Base-by-base conservation (phyloP, 2,113 vertebrate genomes). In the Aptenodytes forsteri region DNA sequence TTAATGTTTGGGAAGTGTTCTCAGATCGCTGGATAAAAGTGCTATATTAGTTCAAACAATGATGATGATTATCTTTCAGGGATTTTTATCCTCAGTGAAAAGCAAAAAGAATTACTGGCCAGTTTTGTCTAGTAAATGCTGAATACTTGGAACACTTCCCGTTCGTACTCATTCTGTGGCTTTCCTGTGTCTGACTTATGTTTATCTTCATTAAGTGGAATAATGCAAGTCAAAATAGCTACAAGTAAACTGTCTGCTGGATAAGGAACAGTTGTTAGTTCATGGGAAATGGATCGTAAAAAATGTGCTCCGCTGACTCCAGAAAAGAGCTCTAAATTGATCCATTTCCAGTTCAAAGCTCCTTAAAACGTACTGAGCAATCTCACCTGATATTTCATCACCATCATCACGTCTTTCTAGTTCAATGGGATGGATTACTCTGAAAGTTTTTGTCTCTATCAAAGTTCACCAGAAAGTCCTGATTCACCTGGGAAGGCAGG, bases 131-230 rank as follows among this genome's bases (percentile, higher is more conserved):
- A 83, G 95, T 70, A 96, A 96, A 94, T 80, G 95, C 87, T 96
- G 96, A 91, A 96, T 93, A 91, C 87, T 97, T 97, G 97, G 97
- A 97, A 91, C 46, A 36, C 46, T 95, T 97, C 96, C 94, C 23
- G 0, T 86, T 93, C 78, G 52, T 90, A 65, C 78, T 95, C 78
- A 90, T 96, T 94, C 89, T 96, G 87, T 86, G 93, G 89, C 94
- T 97, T 97, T 97, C 97, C 93, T 97, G 93, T 96, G 96, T 95
- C 95, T 97, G 96, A 96, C 95, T 97, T 95, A 91, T 95, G 94
- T 97, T 97, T 96, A 96, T 97, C 96, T 95, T 95, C 95, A 95
- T 96, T 96, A 97, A 96, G 97, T 95, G 94, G 95, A 96, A 96
- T 96, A 97, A 97, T 91, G 91, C 87, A 97, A 97, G 91, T 97